Base-by-base conservation (phyloP, 2,888 invertebrate genomes). In the Nesidiocoris tenuis region DNA sequence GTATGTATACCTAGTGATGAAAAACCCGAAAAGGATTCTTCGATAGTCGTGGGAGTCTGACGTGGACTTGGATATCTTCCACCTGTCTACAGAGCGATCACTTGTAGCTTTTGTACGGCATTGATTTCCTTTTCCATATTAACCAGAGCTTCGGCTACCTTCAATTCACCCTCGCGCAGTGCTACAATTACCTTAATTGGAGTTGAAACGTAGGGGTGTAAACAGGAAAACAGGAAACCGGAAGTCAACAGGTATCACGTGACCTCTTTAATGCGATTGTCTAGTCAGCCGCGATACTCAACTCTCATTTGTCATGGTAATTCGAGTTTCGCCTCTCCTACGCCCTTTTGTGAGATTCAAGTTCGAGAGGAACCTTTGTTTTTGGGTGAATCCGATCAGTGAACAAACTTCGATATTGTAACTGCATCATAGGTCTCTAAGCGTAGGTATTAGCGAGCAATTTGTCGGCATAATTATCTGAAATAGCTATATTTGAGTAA, bases 161-260 rank as follows among this genome's bases (percentile, higher is more conserved):
- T 66, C 39, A 12, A 3, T 7, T 39, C 54, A 39, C 68, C 56
- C 57, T 67, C 22, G 56, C 55, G 21, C 68, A 68, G 54, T 18
- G 23, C 25, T n/a, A 71, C 74, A 76, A 76, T 76, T 76, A 76
- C 57, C 65, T 65, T 76, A 76, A 76, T 76, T 71, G 71, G 61
- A 25, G 71, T 71, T 61, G 71, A 61, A 74, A 19, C n/a, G 19
- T 9, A 68, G 74, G 63, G 74, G 71, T 25, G 57, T 54, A 18
- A 59, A 18, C 57, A 16, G 21, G 16, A 72, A 65, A 74, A 70
- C 77, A 59, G 78, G 77, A 77, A 77, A 76, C 71, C 75, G 74
- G 77, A 76, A 77, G 77, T 77, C 79, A 79, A 79, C 78, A 78
- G 78, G 80, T 79, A 77, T 75, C 75, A 75, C 77, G 74, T 70